Base-by-base conservation (phyloP, 1,140 invertebrate species). In the Camponotus vicinus region DNA sequence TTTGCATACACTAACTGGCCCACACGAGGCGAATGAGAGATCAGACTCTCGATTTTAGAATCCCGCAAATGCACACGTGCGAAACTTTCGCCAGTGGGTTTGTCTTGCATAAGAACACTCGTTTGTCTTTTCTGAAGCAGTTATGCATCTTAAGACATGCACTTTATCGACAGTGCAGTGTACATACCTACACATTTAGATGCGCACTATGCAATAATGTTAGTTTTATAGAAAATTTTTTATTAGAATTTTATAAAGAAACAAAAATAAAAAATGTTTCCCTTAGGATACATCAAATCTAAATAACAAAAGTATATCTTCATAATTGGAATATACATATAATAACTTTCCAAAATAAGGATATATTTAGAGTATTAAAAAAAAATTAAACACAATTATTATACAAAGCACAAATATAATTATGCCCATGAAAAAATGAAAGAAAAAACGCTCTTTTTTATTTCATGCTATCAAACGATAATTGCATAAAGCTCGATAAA, bases 1-100 rank as follows among this genome's bases (percentile, higher is more conserved):
- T 59, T 80, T n/a, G 84, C 61, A 69, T 73, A 64, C 71, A 34
- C 45, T 61, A 78, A 88, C 82, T 90, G 64, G 86, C 89, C 86
- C 84, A 90, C 89, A 90, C 87, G 75, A 86, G 8, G 8, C 18
- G 11, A 59, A 8, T 55, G 45, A 77, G 37, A 32, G 61, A 37
- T 32, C 13, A 57, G 52, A 55, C 73, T 61, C 18, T 59, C 75
- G 13, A 0, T 37, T 42, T 42, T 40, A 78, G 45, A 71, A 49
- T 45, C 61, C 7, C 34, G 37, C 9, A n/a, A 42, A 59, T 45
- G 7, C 15, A 42, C 57, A 49, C 21, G 83, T 70, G 70, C 15
- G 80, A 67, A 82, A 86, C 85, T 76, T 85, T 52, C 77, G 73
- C 80, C 52, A 13, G 64, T 90, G 55, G 73, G 76, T 70, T 87